A percentile compares a stretch with the other conserved stretches of the same genome.
Evolutionary conservation across 2,888 invertebrate species (phyloP).

Genomic region (Marasmarcha lunaedactyla): DNA sequence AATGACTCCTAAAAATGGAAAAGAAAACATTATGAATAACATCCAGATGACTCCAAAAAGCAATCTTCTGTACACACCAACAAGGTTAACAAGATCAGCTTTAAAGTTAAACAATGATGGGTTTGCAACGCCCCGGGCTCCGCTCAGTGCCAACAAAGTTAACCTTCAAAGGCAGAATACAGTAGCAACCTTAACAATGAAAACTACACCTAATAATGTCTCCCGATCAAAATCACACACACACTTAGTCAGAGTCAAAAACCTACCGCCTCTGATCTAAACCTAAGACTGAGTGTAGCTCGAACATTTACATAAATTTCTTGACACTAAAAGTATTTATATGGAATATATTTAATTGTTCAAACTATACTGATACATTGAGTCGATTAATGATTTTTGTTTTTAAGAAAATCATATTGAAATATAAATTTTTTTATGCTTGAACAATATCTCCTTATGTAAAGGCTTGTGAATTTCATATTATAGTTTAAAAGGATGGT

Average conservation of each 20-base stretch:
- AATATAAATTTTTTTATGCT: background rate
- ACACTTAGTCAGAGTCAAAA: slow-evolving; percentile 40
- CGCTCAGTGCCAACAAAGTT: slow-evolving; percentile 41
- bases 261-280: slow-evolving; percentile 49
- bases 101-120: slow-evolving; percentile 45
- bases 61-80: slow-evolving; percentile 40
- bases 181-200: slow-evolving; percentile 24
- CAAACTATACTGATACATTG: background rate
- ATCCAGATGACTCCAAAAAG: slow-evolving; percentile 34
- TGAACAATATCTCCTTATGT: no score
- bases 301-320: slow-evolving; percentile 9
- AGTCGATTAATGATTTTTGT: background rate
- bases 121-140: slow-evolving; percentile 52
- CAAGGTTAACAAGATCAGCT: slow-evolving; percentile 46
- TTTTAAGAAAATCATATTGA: background rate
- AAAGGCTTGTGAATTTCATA: no score
- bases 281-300: slow-evolving; percentile 8
- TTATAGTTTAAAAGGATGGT: no score
- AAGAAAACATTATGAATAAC: slow-evolving; percentile 44
- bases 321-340: background rate
- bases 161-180: slow-evolving; percentile 45
- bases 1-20: slow-evolving; percentile 46
- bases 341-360: background rate
- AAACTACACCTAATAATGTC: slow-evolving; percentile 39
- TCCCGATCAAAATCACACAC: slow-evolving; percentile 52